phyloP scores from a whole-genome alignment of 2,797 vertebrate species.

The Sebastes nivosus region DNA sequence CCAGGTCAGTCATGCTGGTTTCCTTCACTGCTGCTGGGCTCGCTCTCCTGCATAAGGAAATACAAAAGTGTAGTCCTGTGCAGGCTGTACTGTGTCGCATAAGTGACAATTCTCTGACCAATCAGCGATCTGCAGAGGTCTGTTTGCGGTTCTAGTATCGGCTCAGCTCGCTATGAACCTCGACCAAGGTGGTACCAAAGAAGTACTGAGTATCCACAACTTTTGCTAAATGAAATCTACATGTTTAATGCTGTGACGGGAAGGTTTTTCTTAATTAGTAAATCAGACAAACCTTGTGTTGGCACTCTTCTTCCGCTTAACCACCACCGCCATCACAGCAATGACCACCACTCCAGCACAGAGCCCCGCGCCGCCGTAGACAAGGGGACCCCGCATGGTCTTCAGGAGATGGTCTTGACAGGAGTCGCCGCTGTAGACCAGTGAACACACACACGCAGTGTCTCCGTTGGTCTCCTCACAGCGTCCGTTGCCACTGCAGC shows the following conservation, averaged over 20 bases:
- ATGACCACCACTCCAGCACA: slow-evolving; percentile 66
- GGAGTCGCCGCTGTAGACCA: slow-evolving; percentile 79
- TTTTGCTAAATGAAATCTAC: too few species aligned
- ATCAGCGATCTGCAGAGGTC: neutral
- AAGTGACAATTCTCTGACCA: neutral
- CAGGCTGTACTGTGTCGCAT: too few species aligned
- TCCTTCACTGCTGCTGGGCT: slow-evolving; percentile 48
- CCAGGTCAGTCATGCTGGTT: slow-evolving; percentile 68
- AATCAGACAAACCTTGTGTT: slow-evolving; percentile 54
- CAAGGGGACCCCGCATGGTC: slow-evolving; percentile 64
- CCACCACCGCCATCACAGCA: slow-evolving; percentile 71
- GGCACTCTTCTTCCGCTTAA: slow-evolving; percentile 67
- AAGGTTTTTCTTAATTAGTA: neutral
- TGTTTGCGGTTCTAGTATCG: neutral
- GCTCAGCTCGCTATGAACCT: neutral
- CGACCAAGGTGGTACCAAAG: neutral
- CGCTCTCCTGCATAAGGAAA: slow-evolving; percentile 38
- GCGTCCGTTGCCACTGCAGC: slow-evolving; percentile 82
- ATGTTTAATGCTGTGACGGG: neutral
- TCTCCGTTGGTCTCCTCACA: slow-evolving; percentile 72
- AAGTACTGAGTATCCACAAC: too few species aligned
- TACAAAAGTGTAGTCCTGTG: neutral
- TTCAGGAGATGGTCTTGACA: slow-evolving; percentile 78
- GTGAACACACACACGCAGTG: slow-evolving; percentile 77
- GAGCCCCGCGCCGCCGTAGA: slow-evolving; percentile 67